Percentiles rank a stretch among this genome's conserved stretches.
These are phyloP conservation scores for Brachyalestes nurse DNA, from an alignment of 2,797 vertebrate genomes.

Conservation along the genomic window DNA sequence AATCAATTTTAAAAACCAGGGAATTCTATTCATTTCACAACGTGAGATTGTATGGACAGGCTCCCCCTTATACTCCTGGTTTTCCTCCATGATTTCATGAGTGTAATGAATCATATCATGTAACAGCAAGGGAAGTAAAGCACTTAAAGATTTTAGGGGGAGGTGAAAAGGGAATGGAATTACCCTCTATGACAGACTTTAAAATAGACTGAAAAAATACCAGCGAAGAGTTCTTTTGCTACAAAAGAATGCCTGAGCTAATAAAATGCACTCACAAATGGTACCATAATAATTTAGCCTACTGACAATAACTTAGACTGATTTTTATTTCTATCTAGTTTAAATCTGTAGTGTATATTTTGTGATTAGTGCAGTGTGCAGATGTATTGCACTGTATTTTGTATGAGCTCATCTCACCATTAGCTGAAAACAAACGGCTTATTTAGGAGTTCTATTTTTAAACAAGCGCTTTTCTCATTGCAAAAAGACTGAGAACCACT, in stretches of 20 bases:
- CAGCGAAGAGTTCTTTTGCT: background rate
- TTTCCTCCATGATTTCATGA: background rate
- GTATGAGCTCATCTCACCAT: no score
- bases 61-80: background rate
- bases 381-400: background rate
- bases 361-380: background rate
- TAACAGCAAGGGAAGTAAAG: background rate
- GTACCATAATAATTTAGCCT: background rate
- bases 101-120: background rate
- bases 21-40: background rate
- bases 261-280: background rate
- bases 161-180: background rate
- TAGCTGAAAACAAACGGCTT: no score
- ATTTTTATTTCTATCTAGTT: background rate
- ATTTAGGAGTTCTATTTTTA: no score
- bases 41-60: background rate
- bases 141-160: constrained; percentile 2
- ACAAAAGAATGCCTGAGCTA: background rate
- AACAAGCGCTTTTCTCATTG: no score
- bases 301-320: background rate
- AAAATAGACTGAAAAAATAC: background rate
- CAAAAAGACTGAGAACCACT: background rate
- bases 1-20: no score
- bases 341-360: background rate
- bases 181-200: background rate